Evolutionary conservation across 2,797 vertebrate genomes (phyloP), one percentile per base, ranked within the genome.

Genomic region (Falco peregrinus): DNA sequence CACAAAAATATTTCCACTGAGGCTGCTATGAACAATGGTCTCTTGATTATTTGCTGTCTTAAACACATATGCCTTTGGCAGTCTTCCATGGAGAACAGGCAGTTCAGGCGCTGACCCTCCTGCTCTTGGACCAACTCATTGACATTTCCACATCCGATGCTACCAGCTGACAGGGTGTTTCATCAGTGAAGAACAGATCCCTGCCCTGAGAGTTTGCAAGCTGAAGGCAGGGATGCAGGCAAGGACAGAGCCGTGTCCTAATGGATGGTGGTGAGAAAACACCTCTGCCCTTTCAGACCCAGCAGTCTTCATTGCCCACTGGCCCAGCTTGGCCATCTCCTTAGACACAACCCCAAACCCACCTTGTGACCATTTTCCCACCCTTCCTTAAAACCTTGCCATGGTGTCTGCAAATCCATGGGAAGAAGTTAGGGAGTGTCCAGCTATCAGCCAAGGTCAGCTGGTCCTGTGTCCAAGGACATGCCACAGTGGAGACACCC

Each of bases 1-100:
- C 88, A 91, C 70, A 84, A 37, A 96, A 96, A 95, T 82, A 93
- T 93, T 95, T 95, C 94, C 95, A 96, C 90, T 8, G 47, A 91
- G 89, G 89, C 81, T 95, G 95, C 92, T 96, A 29, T 67, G 94
- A 92, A 95, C 94, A 86, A 93, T 86, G 60, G 79, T 45, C 79
- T 81, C 78, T 94, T 89, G 80, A 70, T 91, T 69, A 64, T 76
- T 87, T 83, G 56, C 90, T 80, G 28, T 28, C 63, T 94, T 89
- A 76, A 94, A 90, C 71, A 81, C 81, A 74, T 5, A 15, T 33
- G 87, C 75, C 73, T 87, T 69, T 90, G 89, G 96, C 91, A 71
- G 61, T 4, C 17, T 37, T 87, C 84, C 87, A 47, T 0, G 3
- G 56, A 76, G 89, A 88, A 45, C 61, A 22, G 70, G 64, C 67